phyloP scores from a whole-genome alignment of 2,113 vertebrate genomes.

The Phylloscopus trochilus region DNA sequence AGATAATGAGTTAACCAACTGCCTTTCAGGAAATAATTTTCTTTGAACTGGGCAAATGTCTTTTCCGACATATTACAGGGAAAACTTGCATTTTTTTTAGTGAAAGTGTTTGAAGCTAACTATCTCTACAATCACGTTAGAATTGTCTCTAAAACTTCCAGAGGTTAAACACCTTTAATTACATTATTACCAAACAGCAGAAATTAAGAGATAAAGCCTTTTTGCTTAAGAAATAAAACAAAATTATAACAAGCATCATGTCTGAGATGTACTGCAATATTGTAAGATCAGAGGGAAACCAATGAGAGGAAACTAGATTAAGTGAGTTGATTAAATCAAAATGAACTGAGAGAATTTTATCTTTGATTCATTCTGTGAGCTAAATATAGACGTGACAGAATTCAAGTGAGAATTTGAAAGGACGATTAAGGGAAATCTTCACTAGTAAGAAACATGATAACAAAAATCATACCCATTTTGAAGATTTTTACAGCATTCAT shows the following conservation, averaged over 20 bases:
- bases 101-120: neutral
- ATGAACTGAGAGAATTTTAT: neutral
- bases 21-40: slow-evolving; percentile 21
- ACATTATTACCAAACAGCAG: neutral
- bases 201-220: neutral
- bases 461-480: neutral
- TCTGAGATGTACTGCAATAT: neutral
- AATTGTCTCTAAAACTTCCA: neutral
- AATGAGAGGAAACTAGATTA: neutral
- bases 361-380: neutral
- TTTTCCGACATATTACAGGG: neutral
- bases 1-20: slow-evolving; percentile 2
- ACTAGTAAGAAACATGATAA: neutral
- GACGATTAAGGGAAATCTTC: neutral
- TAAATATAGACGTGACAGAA: neutral
- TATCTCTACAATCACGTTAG: neutral
- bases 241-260: neutral
- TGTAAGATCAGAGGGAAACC: neutral
- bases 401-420: neutral
- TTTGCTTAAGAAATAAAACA: neutral
- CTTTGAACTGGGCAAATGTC: slow-evolving; percentile 4
- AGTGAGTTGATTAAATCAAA: slow-evolving; percentile 6
- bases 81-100: neutral
- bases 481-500: neutral
- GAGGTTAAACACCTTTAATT: neutral